Conservation (phyloP, 2,797 vertebrate species). For the Melanotaenia boesemani region DNA sequence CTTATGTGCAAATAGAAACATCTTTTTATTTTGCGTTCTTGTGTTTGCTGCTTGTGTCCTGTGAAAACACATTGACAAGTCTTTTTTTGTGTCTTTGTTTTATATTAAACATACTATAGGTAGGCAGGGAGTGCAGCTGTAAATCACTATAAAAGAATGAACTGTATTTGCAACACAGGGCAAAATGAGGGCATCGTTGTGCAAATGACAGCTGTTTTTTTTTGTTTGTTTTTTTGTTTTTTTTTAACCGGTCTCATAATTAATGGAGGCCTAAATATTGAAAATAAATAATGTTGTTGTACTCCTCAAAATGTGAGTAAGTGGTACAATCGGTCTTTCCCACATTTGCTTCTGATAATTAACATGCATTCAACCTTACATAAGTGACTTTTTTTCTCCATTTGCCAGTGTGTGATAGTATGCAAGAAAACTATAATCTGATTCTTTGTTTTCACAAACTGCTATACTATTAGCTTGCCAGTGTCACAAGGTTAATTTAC, state of each 20-base stretch:
- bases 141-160: background rate
- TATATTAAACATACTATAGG: background rate
- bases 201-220: background rate
- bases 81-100: background rate
- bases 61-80: background rate
- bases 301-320: background rate
- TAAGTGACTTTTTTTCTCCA: background rate
- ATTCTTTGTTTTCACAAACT: constrained; percentile 57
- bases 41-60: background rate
- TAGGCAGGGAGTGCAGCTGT: background rate
- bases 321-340: constrained; percentile 2
- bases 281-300: background rate
- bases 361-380: constrained; percentile 7
- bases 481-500: constrained; percentile 80
- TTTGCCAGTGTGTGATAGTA: constrained; percentile 9
- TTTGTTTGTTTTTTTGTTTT: background rate
- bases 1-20: background rate
- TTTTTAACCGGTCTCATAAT: too few species aligned
- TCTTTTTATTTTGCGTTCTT: background rate
- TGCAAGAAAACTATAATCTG: constrained; percentile 21
- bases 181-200: background rate
- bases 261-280: background rate
- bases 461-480: constrained; percentile 55
- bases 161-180: background rate
- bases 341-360: constrained; percentile 10